Evolutionary conservation across 2,113 vertebrate species (phyloP).

Genomic region (Cyphomyrus plagiostoma): DNA sequence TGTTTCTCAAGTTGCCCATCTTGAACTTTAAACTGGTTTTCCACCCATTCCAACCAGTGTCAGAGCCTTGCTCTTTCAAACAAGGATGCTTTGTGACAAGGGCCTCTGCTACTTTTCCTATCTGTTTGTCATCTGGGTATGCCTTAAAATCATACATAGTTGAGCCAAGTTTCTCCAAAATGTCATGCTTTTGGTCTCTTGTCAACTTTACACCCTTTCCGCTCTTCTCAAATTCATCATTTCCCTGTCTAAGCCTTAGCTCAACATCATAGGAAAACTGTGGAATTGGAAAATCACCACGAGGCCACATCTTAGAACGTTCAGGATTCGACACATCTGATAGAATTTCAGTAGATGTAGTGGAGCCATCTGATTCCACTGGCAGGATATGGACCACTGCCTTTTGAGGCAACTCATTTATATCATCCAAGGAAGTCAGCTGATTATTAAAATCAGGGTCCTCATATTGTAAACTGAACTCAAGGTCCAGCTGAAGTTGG

Average conservation of each 20-base stretch:
- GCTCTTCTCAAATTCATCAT: not conserved
- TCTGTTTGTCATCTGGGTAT: not conserved
- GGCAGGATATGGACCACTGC: no score
- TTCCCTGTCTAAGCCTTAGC: not conserved
- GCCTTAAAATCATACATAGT: not conserved
- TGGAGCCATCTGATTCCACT: no score
- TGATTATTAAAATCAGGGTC: conserved; percentile 12
- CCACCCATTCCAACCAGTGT: conserved; percentile 14
- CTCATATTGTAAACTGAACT: conserved; percentile 11
- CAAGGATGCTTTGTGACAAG: not conserved
- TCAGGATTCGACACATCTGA: no score
- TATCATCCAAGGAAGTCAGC: conserved; percentile 1
- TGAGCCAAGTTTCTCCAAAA: no score
- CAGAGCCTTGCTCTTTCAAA: not conserved
- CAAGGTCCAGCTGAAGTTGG: not conserved
- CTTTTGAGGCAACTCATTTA: not conserved
- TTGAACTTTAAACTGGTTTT: conserved; percentile 13
- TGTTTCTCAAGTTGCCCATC: conserved; percentile 12
- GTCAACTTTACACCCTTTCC: no score
- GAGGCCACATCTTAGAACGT: not conserved
- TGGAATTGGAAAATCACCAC: not conserved
- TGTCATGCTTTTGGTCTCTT: no score
- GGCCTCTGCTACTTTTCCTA: not conserved
- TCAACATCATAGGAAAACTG: conserved; percentile 4
- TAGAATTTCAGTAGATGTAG: not conserved